phyloP scores from a whole-genome alignment of 2,888 invertebrate species.

The Nebria salina region DNA sequence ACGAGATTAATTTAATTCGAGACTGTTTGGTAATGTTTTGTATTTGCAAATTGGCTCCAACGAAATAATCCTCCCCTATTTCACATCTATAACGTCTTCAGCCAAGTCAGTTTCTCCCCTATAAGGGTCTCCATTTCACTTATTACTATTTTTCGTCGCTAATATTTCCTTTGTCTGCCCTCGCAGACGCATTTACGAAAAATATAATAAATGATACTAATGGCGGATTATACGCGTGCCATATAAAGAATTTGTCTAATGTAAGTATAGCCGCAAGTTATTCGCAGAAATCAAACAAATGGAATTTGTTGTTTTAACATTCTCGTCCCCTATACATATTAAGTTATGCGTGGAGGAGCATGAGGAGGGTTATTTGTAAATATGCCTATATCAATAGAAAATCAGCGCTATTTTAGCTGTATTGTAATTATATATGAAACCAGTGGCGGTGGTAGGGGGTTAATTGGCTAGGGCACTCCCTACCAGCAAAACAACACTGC shows the following conservation, averaged over 20 bases:
- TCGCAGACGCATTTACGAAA: neutral
- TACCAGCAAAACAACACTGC: neutral
- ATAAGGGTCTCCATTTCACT: neutral
- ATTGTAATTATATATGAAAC: neutral
- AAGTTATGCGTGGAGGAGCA: no score
- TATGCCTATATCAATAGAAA: neutral
- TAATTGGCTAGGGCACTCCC: neutral
- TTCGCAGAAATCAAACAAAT: no score
- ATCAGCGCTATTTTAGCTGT: neutral
- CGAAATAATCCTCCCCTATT: slow-evolving; percentile 1
- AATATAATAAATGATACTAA: neutral
- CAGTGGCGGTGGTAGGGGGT: neutral
- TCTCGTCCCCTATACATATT: no score
- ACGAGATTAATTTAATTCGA: slow-evolving; percentile 36
- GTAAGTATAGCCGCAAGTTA: no score
- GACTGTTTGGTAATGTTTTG: neutral
- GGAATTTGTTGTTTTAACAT: no score
- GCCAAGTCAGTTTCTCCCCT: neutral
- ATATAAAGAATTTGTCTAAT: no score
- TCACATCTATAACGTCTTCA: slow-evolving; percentile 23
- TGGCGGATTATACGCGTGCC: neutral
- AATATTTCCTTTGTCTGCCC: neutral
- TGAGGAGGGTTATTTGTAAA: neutral
- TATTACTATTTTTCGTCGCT: neutral
- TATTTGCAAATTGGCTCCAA: slow-evolving; percentile 40